Percentiles rank a stretch among this genome's conserved stretches.
phyloP scores from a whole-genome alignment of 2,888 invertebrate genomes.

The Idaea straminata region DNA sequence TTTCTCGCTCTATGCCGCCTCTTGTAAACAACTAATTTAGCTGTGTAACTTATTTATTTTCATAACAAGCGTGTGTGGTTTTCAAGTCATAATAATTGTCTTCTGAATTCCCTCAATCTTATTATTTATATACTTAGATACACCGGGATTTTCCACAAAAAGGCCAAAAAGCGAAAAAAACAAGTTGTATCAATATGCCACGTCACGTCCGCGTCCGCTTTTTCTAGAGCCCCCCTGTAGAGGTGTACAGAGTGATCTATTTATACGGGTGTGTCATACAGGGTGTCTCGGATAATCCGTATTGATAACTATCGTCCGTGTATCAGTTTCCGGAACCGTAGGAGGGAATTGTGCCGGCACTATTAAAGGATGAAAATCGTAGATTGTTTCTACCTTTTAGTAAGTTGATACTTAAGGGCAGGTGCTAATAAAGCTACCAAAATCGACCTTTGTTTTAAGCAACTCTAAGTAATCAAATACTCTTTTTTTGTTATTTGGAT shows the following conservation, averaged over 20 bases:
- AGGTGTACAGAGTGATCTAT: background rate
- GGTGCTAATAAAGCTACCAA: too few relatives aligned
- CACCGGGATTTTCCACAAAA: background rate
- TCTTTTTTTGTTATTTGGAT: too few relatives aligned
- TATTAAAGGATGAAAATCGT: background rate
- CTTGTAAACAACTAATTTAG: too few relatives aligned
- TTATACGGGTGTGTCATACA: background rate
- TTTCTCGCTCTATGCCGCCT: too few relatives aligned
- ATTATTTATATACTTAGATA: background rate
- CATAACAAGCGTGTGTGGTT: too few relatives aligned
- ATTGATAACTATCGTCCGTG: constrained; percentile 65
- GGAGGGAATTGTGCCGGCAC: constrained; percentile 32
- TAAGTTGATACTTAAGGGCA: too few relatives aligned
- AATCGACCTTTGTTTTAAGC: too few relatives aligned
- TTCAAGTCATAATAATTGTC: too few relatives aligned
- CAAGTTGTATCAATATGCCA: constrained; percentile 8
- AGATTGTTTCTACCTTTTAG: background rate
- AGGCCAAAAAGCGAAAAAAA: background rate
- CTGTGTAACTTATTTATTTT: too few relatives aligned
- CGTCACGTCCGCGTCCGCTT: constrained; percentile 8
- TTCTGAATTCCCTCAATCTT: too few relatives aligned
- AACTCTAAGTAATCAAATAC: too few relatives aligned
- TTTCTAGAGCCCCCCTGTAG: constrained; percentile 12
- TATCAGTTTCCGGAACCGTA: constrained; percentile 52
- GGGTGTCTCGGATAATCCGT: constrained; percentile 51